Percentiles rank a stretch among this genome's conserved stretches.
Evolutionary conservation across 2,888 invertebrate genomes (phyloP).

Genomic region (Melinopterus prodromus): DNA sequence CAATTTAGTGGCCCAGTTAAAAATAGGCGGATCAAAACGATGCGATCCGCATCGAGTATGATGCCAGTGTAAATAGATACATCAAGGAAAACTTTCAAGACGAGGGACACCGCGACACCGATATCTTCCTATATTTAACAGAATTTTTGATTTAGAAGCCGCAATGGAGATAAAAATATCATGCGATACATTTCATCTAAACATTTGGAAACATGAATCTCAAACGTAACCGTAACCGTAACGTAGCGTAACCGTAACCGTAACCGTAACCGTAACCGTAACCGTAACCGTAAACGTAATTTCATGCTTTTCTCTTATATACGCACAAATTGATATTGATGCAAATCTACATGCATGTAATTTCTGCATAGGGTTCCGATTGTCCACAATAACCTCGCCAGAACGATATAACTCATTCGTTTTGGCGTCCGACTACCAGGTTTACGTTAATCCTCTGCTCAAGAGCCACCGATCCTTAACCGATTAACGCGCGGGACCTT

Average conservation of each 20-base stretch:
- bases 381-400: not conserved
- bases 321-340: conserved; percentile 5
- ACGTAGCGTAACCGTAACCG: no score
- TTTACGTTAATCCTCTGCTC: conserved; percentile 15
- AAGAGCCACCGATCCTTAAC: conserved; percentile 12
- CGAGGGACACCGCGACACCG: not conserved
- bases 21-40: not conserved
- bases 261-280: not conserved
- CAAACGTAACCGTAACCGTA: no score
- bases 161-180: not conserved
- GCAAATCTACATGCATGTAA: conserved; percentile 21
- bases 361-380: conserved; percentile 1
- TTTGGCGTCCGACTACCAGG: conserved; percentile 12
- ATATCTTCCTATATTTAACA: not conserved
- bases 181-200: not conserved
- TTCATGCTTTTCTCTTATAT: not conserved
- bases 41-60: not conserved
- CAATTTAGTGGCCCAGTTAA: not conserved
- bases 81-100: not conserved
- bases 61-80: not conserved
- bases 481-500: conserved; percentile 5
- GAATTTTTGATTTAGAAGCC: not conserved
- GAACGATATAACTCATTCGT: not conserved
- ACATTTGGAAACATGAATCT: no score
- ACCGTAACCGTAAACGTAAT: not conserved